phyloP scores from a whole-genome alignment of 2,113 vertebrate species.

The Felis chaus region DNA sequence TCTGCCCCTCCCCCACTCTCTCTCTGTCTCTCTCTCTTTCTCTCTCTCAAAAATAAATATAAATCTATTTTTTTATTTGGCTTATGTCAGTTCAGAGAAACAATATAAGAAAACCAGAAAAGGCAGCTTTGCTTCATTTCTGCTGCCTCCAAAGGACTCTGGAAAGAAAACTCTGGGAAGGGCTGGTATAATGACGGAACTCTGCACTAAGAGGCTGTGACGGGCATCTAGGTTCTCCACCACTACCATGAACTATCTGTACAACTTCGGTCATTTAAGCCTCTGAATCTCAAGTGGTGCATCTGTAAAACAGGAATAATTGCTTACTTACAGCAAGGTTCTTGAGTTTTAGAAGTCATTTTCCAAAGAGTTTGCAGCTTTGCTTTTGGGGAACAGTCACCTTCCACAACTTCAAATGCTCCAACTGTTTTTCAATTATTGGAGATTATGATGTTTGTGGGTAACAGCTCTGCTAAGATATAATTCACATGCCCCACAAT shows the following conservation, averaged over 20 bases:
- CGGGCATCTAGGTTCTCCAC: not conserved
- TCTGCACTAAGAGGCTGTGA: not conserved
- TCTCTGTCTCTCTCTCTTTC: too few relatives aligned
- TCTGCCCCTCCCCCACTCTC: too few relatives aligned
- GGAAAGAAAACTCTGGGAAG: not conserved
- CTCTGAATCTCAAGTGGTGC: not conserved
- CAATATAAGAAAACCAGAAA: not conserved
- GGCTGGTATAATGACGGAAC: not conserved
- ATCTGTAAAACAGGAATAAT: not conserved
- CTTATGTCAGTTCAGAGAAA: not conserved
- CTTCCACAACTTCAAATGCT: not conserved
- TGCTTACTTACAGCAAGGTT: not conserved
- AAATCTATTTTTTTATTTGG: not conserved
- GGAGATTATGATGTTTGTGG: not conserved
- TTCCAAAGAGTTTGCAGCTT: not conserved
- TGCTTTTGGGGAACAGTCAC: not conserved
- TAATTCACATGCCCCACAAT: not conserved
- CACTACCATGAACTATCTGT: not conserved
- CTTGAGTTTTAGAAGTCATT: not conserved
- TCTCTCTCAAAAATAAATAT: too few relatives aligned
- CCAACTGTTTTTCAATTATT: not conserved
- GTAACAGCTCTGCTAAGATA: not conserved
- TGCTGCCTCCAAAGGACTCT: not conserved
- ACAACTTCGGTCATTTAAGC: not conserved
- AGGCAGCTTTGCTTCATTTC: not conserved